Conservation (phyloP, 2,797 vertebrate species). For the Smutsia temminckii region DNA sequence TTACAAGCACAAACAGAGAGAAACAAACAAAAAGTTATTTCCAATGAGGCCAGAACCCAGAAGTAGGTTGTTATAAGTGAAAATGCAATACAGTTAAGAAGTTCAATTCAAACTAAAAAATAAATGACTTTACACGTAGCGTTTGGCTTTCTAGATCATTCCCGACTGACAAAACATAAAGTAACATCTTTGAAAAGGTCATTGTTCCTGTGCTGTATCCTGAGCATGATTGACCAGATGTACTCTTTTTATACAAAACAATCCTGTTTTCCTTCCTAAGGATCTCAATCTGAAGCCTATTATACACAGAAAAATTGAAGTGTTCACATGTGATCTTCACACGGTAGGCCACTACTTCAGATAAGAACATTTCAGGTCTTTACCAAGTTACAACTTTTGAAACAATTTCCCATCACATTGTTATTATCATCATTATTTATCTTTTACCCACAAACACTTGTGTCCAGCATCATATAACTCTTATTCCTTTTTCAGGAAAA, state of each 20-base stretch:
- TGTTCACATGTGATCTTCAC: background rate
- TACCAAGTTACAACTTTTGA: background rate
- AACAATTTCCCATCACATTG: background rate
- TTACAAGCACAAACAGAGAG: conserved; percentile 65
- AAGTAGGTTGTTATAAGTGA: conserved; percentile 71
- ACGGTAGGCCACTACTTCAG: too few species aligned
- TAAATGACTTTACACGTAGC: conserved; percentile 65
- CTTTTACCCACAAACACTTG: background rate
- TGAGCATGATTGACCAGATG: conserved; percentile 74
- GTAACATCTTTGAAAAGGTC: conserved; percentile 67
- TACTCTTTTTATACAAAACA: conserved; percentile 72
- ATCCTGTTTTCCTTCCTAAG: conserved; percentile 70
- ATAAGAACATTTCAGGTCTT: background rate
- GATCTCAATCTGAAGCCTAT: conserved; percentile 73
- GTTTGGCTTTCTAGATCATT: conserved; percentile 80
- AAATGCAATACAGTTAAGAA: conserved; percentile 71
- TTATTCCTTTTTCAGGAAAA: background rate
- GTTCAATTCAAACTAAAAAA: conserved; percentile 62
- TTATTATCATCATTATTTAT: background rate
- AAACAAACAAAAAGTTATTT: conserved; percentile 62
- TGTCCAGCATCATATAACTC: background rate
- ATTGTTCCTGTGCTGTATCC: conserved; percentile 57
- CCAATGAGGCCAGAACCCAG: conserved; percentile 63
- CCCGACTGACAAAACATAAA: conserved; percentile 79
- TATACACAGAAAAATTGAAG: background rate